Conservation (phyloP, 1,140 invertebrate species). For the Anagrus nilaparvatae region DNA sequence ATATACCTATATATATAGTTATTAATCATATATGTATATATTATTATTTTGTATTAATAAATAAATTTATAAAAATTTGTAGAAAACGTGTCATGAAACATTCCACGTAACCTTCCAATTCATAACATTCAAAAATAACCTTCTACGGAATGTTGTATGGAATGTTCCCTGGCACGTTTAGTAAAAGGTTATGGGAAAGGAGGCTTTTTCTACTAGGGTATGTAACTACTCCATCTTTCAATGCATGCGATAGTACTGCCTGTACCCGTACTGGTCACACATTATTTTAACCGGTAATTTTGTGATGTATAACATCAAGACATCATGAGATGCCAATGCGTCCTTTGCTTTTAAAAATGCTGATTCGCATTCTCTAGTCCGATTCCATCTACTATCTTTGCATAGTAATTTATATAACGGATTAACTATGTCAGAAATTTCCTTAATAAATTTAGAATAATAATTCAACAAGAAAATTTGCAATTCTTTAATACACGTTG, state of each 20-base stretch:
- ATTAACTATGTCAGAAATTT: slow-evolving; percentile 18
- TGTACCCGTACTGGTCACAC: slow-evolving; percentile 9
- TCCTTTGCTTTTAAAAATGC: background rate
- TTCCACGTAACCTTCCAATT: slow-evolving; percentile 34
- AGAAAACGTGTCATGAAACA: slow-evolving; percentile 29
- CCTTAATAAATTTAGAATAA: slow-evolving; percentile 36
- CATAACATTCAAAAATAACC: slow-evolving; percentile 34
- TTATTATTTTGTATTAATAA: too few species aligned
- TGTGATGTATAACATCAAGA: slow-evolving; percentile 7
- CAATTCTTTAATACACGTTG: slow-evolving; percentile 29
- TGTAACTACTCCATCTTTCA: background rate
- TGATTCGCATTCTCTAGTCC: slow-evolving; percentile 4
- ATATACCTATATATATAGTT: too few species aligned
- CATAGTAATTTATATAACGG: slow-evolving; percentile 26
- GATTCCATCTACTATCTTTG: background rate
- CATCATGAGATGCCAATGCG: slow-evolving; percentile 1
- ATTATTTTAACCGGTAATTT: slow-evolving; percentile 11
- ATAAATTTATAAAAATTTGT: slow-evolving; percentile 43
- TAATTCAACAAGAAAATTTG: slow-evolving; percentile 38
- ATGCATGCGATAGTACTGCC: slow-evolving; percentile 24
- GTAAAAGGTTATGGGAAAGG: slow-evolving; percentile 36
- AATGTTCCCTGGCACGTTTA: slow-evolving; percentile 39
- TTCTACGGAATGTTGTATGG: too few species aligned
- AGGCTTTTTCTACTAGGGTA: slow-evolving; percentile 36
- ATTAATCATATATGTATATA: too few species aligned